Evolutionary conservation across 2,888 invertebrate species (phyloP).

Genomic region (Mythimna ferrago): DNA sequence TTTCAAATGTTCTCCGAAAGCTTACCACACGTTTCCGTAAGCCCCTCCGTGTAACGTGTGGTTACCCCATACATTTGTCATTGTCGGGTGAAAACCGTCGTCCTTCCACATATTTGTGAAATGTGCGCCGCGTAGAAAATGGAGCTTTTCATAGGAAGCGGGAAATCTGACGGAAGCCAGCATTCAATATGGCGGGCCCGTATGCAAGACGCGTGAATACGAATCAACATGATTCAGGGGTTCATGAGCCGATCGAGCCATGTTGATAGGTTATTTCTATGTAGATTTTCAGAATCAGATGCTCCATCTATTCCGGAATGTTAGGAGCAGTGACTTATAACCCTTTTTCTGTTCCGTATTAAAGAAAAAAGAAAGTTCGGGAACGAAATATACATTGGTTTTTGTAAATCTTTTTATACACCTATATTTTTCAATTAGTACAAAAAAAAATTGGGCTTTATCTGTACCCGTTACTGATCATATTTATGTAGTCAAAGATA

Average conservation of each 20-base stretch:
- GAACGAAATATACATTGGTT: background rate
- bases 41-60: slow-evolving; percentile 23
- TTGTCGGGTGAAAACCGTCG: slow-evolving; percentile 54
- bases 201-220: slow-evolving; percentile 45
- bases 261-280: slow-evolving; percentile 47
- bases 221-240: slow-evolving; percentile 47
- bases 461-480: no score
- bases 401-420: background rate
- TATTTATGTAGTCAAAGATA: no score
- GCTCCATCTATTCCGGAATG: slow-evolving; percentile 20
- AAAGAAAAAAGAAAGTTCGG: no score
- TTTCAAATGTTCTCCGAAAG: slow-evolving; percentile 14
- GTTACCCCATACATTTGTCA: slow-evolving; percentile 58
- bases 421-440: no score
- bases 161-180: slow-evolving; percentile 58
- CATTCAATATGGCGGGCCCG: slow-evolving; percentile 55
- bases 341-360: background rate
- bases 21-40: slow-evolving; percentile 16
- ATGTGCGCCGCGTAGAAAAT: slow-evolving; percentile 44
- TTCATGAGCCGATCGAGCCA: slow-evolving; percentile 29
- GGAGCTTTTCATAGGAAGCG: slow-evolving; percentile 44
- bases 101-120: slow-evolving; percentile 56
- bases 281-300: slow-evolving; percentile 42
- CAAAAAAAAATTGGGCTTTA: no score
- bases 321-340: slow-evolving; percentile 22